Evolutionary conservation across 2,888 invertebrate species (phyloP).

Genomic region (Eristalinus aeneus): DNA sequence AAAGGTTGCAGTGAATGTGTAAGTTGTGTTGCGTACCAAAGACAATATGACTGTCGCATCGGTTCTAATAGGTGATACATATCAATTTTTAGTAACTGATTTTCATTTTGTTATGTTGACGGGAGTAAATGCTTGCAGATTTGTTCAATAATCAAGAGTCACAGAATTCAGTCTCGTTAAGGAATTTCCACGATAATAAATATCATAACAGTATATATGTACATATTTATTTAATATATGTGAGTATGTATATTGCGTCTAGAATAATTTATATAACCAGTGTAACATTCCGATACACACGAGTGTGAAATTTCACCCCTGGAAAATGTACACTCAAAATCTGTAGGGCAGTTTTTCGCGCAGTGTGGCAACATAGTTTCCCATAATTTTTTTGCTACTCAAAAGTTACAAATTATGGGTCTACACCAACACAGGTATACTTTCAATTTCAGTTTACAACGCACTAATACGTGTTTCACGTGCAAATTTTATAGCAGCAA

Average conservation of each 20-base stretch:
- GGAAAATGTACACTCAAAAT: not conserved
- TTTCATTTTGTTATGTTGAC: not conserved
- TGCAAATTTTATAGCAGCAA: conserved; percentile 60
- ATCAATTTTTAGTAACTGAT: not conserved
- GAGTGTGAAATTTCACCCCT: conserved; percentile 28
- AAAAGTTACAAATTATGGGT: conserved; percentile 54
- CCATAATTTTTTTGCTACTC: conserved; percentile 36
- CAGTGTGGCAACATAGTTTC: conserved; percentile 59
- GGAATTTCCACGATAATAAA: not conserved
- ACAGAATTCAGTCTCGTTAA: not conserved
- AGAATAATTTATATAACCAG: not conserved
- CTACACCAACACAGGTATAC: conserved; percentile 37
- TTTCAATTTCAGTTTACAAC: conserved; percentile 22
- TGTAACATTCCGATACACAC: conserved; percentile 42
- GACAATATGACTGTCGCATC: not conserved
- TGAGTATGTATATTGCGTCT: too few relatives aligned
- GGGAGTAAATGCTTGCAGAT: too few relatives aligned
- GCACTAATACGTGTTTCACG: conserved; percentile 54
- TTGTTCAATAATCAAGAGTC: too few relatives aligned
- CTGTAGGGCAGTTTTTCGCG: conserved; percentile 7
- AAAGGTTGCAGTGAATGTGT: not conserved
- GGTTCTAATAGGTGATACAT: not conserved
- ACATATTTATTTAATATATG: not conserved
- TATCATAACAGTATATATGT: not conserved
- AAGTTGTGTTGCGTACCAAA: not conserved